Percentiles rank a stretch among this genome's conserved stretches.
phyloP scores from a whole-genome alignment of 2,888 invertebrate genomes.

The Agrotis ipsilon region DNA sequence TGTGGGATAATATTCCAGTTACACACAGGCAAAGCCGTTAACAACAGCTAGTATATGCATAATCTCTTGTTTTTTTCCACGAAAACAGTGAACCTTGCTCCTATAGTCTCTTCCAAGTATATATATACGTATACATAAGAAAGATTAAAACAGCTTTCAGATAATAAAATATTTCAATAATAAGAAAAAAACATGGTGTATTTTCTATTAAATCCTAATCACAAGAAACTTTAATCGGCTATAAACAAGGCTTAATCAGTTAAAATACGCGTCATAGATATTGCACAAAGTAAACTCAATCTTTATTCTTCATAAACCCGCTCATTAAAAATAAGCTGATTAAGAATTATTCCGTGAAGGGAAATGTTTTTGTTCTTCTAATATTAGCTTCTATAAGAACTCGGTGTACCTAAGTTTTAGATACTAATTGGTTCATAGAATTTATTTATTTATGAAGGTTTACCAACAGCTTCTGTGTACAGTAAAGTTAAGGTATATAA shows the following conservation, averaged over 20 bases:
- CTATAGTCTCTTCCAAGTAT: no score
- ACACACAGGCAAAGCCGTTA: no score
- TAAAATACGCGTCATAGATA: background rate
- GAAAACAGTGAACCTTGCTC: no score
- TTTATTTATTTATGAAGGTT: no score
- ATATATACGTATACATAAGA: no score
- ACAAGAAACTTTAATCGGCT: background rate
- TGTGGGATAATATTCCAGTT: no score
- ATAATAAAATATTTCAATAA: no score
- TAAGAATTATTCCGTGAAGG: background rate
- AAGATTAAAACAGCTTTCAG: no score
- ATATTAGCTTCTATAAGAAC: conserved; percentile 10
- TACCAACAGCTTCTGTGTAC: no score
- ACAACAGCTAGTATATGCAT: no score
- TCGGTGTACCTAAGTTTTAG: background rate
- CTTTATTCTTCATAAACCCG: conserved; percentile 6
- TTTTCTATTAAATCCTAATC: background rate
- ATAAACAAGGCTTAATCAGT: background rate
- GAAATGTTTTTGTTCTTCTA: conserved; percentile 22
- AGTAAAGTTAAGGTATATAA: no score
- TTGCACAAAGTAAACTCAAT: background rate
- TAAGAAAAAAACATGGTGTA: background rate
- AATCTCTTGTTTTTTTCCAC: no score
- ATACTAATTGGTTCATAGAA: background rate
- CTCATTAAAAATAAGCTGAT: conserved; percentile 20